Evolutionary conservation across 2,797 vertebrate species (phyloP).

Genomic region (Helostoma temminkii): DNA sequence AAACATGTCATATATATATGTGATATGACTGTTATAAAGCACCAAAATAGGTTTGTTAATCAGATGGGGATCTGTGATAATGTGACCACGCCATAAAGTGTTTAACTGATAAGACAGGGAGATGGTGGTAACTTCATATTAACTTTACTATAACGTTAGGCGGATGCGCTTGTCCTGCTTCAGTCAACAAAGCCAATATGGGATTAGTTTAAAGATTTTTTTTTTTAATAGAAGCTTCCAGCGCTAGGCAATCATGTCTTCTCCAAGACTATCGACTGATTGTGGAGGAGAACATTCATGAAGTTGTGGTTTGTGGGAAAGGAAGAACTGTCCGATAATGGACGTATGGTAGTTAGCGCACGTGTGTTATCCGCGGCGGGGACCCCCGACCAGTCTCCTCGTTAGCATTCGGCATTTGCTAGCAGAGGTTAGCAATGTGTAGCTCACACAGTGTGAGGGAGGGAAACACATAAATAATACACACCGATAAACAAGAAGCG

Average conservation of each 20-base stretch:
- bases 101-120: neutral
- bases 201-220: neutral
- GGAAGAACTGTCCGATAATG: conserved; percentile 63
- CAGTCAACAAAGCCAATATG: neutral
- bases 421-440: conserved; percentile 42
- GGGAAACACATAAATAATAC: neutral
- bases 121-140: neutral
- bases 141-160: conserved; percentile 7
- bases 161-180: neutral
- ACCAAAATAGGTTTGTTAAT: neutral
- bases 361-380: conserved; percentile 65
- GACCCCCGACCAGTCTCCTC: conserved; percentile 38
- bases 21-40: neutral
- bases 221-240: accelerated
- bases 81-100: neutral
- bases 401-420: conserved; percentile 44
- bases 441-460: neutral
- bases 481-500: neutral
- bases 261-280: accelerated
- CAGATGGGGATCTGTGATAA: neutral
- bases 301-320: neutral
- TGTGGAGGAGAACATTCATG: accelerated
- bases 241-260: accelerated
- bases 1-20: accelerated
- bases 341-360: conserved; percentile 59